These are phyloP conservation scores for Oreochromis mossambicus DNA, from an alignment of 2,797 vertebrate genomes.

Conservation along the genomic window DNA sequence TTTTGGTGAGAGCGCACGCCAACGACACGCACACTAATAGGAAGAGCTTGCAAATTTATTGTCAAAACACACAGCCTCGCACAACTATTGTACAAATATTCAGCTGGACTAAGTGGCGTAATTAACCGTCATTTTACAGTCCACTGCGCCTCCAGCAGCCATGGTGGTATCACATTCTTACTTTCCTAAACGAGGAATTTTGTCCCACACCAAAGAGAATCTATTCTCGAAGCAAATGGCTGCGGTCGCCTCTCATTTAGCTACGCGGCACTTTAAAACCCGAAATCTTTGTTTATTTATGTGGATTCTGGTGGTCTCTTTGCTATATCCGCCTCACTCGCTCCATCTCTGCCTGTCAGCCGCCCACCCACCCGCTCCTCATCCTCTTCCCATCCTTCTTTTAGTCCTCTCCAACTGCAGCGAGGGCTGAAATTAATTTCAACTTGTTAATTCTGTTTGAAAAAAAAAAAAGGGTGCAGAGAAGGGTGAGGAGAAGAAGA, in stretches of 20 bases:
- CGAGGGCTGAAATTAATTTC: slow-evolving; percentile 68
- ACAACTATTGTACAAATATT: not conserved
- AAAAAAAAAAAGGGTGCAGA: slow-evolving; percentile 20
- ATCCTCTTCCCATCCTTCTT: not conserved
- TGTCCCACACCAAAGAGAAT: slow-evolving; percentile 47
- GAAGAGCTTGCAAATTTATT: not conserved
- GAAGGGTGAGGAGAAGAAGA: slow-evolving; percentile 5
- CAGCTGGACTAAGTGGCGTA: not conserved
- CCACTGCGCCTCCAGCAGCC: slow-evolving; percentile 3
- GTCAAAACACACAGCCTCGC: not conserved
- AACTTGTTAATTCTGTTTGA: slow-evolving; percentile 73
- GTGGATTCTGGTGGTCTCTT: slow-evolving; percentile 20
- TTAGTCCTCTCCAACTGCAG: slow-evolving; percentile 10
- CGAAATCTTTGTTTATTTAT: slow-evolving; percentile 50
- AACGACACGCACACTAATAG: not conserved
- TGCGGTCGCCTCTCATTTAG: slow-evolving; percentile 35
- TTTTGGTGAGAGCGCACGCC: not conserved
- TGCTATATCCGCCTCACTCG: not conserved
- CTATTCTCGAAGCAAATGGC: slow-evolving; percentile 1
- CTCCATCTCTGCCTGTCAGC: not conserved
- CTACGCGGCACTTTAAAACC: slow-evolving; percentile 7
- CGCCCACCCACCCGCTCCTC: not conserved
- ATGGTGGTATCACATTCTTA: not conserved
- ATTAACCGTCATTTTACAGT: not conserved
- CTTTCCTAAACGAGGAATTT: slow-evolving; percentile 20